Evolutionary conservation across 2,113 vertebrate genomes (phyloP), one percentile per base, ranked within the genome.

Genomic region (Circaetus gallicus): DNA sequence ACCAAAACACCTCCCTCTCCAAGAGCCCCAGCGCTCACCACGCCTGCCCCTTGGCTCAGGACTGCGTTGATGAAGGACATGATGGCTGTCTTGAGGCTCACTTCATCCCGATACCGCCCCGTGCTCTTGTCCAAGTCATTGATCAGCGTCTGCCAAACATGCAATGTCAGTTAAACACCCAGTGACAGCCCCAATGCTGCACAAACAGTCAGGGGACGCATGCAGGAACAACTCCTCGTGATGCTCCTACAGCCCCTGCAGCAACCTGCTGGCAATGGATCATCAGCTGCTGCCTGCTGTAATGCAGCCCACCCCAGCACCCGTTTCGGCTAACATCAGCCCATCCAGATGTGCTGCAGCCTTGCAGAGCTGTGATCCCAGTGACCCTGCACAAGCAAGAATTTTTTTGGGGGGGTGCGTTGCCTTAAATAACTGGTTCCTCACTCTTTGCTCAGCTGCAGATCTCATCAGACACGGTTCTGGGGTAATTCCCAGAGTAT

Each of bases 41-140:
- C 99, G 91, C 99, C 99, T 16, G 99, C 99, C 9, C 99, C 99
- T 97, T 99, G 99, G 93, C 99, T 99, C 74, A 99, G 98, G 86
- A 99, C 99, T 14, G 99, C 99, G 2, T 99, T 99, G 95, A 99
- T 99, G 97, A 99, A 99, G 93, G 99, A 99, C 99, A 99, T 99
- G 97, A 99, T 99, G 91, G 99, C 99, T 7, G 99, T 99, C 98
- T 99, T 99, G 92, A 99, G 98, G 98, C 97, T 99, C 97, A 99
- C 99, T 98, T 99, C 99, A 49, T 99, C 99, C 42, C 99, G 98
- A 97, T 99, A 99, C 65, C 99, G 97, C 22, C 99, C 99, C 0
- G 99, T 99, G 95, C 98, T 99, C 96, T 99, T 98, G 97, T 99
- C 99, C 98, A 99, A 96, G 92, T 99, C 99, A 42, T 99, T 99